phyloP scores from a whole-genome alignment of 2,797 vertebrate species.

The Melanotaenia maccullochi region DNA sequence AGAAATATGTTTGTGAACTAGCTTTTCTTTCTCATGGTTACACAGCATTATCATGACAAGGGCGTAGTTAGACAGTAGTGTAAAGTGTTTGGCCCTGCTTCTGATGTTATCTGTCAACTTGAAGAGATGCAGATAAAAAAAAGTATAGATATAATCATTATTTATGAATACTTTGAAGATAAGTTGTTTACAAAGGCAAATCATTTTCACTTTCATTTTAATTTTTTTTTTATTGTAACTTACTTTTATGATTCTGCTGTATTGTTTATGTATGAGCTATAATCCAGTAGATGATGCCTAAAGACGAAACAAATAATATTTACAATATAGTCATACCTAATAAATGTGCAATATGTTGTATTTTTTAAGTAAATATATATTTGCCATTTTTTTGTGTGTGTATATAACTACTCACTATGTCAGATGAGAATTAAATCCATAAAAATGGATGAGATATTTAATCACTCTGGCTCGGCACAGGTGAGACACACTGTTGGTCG shows the following conservation, averaged over 20 bases:
- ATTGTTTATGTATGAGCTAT: background rate
- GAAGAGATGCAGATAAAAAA: background rate
- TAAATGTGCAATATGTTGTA: background rate
- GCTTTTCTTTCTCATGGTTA: constrained; percentile 25
- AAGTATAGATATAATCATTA: constrained; percentile 1
- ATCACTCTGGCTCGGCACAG: background rate
- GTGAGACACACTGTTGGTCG: constrained; percentile 12
- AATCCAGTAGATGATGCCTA: background rate
- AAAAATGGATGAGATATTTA: background rate
- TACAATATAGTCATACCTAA: background rate
- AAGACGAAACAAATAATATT: background rate
- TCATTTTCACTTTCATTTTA: background rate
- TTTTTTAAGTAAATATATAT: background rate
- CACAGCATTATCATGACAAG: constrained; percentile 62
- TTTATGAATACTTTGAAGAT: background rate
- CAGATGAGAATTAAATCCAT: background rate
- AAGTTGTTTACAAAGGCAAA: constrained; percentile 18
- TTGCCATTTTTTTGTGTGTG: background rate
- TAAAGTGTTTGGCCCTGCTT: background rate
- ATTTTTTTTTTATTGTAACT: background rate
- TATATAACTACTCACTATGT: background rate
- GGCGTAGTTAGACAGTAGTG: constrained; percentile 23
- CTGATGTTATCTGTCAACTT: constrained; percentile 20
- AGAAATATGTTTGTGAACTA: constrained; percentile 63
- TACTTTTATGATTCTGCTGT: background rate